Percentiles rank a stretch among this genome's conserved stretches.
phyloP scores from a whole-genome alignment of 2,888 invertebrate genomes.

The Dascillus cervinus region DNA sequence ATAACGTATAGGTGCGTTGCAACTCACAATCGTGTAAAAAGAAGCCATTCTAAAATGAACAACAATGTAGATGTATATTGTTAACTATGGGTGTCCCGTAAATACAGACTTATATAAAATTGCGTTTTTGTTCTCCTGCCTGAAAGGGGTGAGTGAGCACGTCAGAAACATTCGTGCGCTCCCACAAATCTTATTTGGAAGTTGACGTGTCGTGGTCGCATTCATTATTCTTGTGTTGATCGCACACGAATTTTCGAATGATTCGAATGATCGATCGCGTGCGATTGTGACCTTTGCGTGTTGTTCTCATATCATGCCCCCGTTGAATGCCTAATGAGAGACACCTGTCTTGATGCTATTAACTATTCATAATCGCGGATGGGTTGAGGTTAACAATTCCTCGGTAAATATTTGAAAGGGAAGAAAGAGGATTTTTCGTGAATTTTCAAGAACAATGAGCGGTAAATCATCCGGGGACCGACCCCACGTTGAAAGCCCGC shows the following conservation, averaged over 20 bases:
- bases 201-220: slow-evolving; percentile 34
- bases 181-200: slow-evolving; percentile 33
- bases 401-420: too few relatives aligned
- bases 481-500: too few relatives aligned
- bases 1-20: too few relatives aligned
- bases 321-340: too few relatives aligned
- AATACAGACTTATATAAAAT: slow-evolving; percentile 31
- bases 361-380: too few relatives aligned
- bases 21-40: too few relatives aligned
- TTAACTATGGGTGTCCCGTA: slow-evolving; percentile 39
- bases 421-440: too few relatives aligned
- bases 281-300: slow-evolving; percentile 7
- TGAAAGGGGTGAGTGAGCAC: slow-evolving; percentile 5
- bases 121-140: not conserved
- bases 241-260: not conserved
- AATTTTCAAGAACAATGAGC: too few relatives aligned
- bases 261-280: slow-evolving; percentile 5
- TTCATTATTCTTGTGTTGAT: slow-evolving; percentile 31
- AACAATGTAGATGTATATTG: slow-evolving; percentile 41
- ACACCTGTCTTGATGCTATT: too few relatives aligned
- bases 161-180: slow-evolving; percentile 24
- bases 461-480: too few relatives aligned
- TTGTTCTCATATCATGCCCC: too few relatives aligned
- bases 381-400: too few relatives aligned
- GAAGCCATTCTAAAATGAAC: slow-evolving; percentile 10